Evolutionary conservation across 53 echinoderm and acorn worm species (phyloP), one percentile per base, ranked within the genome.

Genomic region (Paracentrotus lividus): DNA sequence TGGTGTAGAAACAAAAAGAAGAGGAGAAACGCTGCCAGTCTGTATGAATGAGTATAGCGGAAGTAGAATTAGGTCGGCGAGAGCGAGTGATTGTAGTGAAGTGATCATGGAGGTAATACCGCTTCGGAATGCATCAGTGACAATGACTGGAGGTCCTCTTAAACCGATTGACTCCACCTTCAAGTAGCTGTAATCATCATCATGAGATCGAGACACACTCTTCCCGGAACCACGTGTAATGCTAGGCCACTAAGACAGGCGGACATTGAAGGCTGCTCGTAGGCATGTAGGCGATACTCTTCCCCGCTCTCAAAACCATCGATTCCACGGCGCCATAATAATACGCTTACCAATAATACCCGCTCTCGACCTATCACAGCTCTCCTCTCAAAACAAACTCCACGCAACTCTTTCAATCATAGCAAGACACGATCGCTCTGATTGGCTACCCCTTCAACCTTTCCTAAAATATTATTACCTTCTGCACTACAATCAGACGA

Each of bases 81-180:
- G 92, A 77, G 90, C 90, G 72, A 44, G 54, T 47, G 72, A 72
- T 68, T 90, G 90, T 90, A 18, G 67, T 34, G 81, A 56, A 18
- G 31, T 43, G 92, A 78, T 54, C 92, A 92, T 52, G 42, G 53
- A 67, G 69, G 90, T 49, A 53, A 90, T 31, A 72, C 81, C 78
- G 92, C 92, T 55, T 20, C 77, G 91, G 92, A 92, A 92, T 92
- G 92, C 92, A 78, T 77, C 92, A 56, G 27, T 78, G 77, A 78
- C 92, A 92, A 61, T 78, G 92, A 81, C 42, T 77, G 47, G 54
- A 51, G 77, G 92, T 78, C 78, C 58, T 92, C 92, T 92, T 92
- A 92, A 92, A 92, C 92, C 81, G 56, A 92, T 92, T 60, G 78
- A 78, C 92, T 72, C 92, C 92, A 92, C 78, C 57, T 90, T 90